phyloP scores from a whole-genome alignment of 2,113 vertebrate species.

The Oncorhynchus mykiss region DNA sequence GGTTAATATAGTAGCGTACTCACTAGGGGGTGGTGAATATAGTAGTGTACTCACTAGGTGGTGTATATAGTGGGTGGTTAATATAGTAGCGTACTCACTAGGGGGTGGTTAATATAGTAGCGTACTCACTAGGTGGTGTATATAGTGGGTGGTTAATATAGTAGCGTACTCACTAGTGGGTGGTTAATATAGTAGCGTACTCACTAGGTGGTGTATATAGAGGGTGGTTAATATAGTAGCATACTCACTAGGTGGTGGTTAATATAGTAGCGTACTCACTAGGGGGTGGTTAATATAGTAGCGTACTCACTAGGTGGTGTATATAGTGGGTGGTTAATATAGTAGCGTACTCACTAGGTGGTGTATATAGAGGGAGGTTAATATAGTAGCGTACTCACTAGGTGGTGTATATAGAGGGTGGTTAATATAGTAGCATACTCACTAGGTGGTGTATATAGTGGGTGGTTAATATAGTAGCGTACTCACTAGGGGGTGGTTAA shows the following conservation, averaged over 20 bases:
- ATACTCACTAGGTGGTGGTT: slow-evolving; percentile 84
- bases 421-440: slow-evolving; percentile 57
- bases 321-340: slow-evolving; percentile 85
- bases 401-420: background rate
- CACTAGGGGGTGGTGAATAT: background rate
- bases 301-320: too few species aligned
- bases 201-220: background rate
- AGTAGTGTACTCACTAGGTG: background rate
- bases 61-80: background rate
- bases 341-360: slow-evolving; percentile 62
- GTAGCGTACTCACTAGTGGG: slow-evolving; percentile 77
- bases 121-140: too few species aligned
- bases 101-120: slow-evolving; percentile 96
- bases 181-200: slow-evolving; percentile 87
- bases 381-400: slow-evolving; percentile 77
- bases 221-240: background rate
- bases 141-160: background rate
- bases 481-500: background rate
- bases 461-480: slow-evolving; percentile 90
- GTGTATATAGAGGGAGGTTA: slow-evolving; percentile 30
- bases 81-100: slow-evolving; percentile 71
- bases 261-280: too few species aligned
- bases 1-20: background rate
- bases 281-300: slow-evolving; percentile 95
- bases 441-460: slow-evolving; percentile 89